Percentiles rank a stretch among this genome's conserved stretches.
Evolutionary conservation across 2,888 invertebrate genomes (phyloP).

Genomic region (Agriopis marginaria): DNA sequence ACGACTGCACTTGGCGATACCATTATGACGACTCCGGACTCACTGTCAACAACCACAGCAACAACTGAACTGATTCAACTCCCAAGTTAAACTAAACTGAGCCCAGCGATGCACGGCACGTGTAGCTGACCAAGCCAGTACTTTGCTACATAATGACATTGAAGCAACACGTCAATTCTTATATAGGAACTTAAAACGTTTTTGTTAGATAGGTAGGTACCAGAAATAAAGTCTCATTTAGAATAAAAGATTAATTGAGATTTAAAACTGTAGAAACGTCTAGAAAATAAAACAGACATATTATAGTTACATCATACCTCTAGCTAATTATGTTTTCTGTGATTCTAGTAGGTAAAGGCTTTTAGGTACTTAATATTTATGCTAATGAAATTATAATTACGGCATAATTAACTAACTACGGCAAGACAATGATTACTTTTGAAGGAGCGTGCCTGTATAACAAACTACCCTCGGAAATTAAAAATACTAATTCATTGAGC

Average conservation of each 20-base stretch:
- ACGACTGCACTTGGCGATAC: conserved; percentile 63
- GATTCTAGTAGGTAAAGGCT: too few species aligned
- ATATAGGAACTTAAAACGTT: background rate
- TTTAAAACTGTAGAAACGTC: background rate
- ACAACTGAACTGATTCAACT: conserved; percentile 3
- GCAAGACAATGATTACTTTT: too few species aligned
- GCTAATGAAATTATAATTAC: too few species aligned
- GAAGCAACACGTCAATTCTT: conserved; percentile 1
- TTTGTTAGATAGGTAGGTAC: background rate
- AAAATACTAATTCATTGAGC: too few species aligned
- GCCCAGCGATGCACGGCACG: background rate
- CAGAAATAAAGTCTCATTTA: background rate
- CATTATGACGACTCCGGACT: conserved; percentile 63
- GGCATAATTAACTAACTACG: too few species aligned
- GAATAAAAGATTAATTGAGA: background rate
- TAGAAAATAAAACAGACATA: background rate
- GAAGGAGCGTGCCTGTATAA: too few species aligned
- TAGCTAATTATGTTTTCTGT: too few species aligned
- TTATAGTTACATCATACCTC: too few species aligned
- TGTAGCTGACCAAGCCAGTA: background rate
- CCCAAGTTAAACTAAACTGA: background rate
- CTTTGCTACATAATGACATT: conserved; percentile 9
- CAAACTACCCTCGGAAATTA: too few species aligned
- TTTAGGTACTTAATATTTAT: too few species aligned
- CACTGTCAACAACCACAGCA: conserved; percentile 24